Evolutionary conservation across 2,797 vertebrate genomes (phyloP).

Genomic region (Ateles fusciceps): DNA sequence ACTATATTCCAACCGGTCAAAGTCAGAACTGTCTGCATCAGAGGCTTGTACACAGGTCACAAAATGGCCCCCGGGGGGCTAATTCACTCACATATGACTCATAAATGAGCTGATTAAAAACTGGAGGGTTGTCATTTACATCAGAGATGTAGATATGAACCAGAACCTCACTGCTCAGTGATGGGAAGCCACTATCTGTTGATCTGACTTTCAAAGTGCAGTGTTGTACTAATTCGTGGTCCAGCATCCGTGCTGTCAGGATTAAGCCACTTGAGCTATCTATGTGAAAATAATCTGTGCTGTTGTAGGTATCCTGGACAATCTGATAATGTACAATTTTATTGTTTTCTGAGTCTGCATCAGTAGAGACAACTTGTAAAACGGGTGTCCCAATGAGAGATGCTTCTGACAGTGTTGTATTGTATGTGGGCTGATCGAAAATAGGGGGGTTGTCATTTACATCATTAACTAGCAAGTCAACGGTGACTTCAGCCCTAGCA

Average conservation of each 20-base stretch:
- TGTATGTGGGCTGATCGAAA: conserved; percentile 91
- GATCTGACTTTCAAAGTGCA: conserved; percentile 93
- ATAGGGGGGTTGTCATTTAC: conserved; percentile 95
- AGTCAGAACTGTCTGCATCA: conserved; percentile 94
- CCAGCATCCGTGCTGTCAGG: conserved; percentile 94
- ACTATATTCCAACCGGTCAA: conserved; percentile 93
- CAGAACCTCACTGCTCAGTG: conserved; percentile 92
- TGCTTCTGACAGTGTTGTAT: conserved; percentile 92
- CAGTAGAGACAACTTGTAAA: conserved; percentile 91
- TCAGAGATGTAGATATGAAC: conserved; percentile 93
- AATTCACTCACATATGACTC: conserved; percentile 96
- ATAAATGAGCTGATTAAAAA: conserved; percentile 97
- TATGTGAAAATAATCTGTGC: conserved; percentile 97
- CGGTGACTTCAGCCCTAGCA: conserved; percentile 94
- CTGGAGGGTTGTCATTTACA: conserved; percentile 95
- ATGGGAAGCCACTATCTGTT: conserved; percentile 95
- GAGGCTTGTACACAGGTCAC: conserved; percentile 97
- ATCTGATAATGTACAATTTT: conserved; percentile 94
- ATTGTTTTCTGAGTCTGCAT: conserved; percentile 94
- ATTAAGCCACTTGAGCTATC: conserved; percentile 97
- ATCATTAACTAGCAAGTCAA: conserved; percentile 92
- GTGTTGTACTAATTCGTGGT: conserved; percentile 92
- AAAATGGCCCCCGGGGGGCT: conserved; percentile 95
- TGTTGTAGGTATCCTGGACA: conserved; percentile 93
- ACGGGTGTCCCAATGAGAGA: conserved; percentile 97